These are phyloP conservation scores for Chlorospingus flavigularis DNA, from an alignment of 2,797 vertebrate genomes.

Conservation along the genomic window DNA sequence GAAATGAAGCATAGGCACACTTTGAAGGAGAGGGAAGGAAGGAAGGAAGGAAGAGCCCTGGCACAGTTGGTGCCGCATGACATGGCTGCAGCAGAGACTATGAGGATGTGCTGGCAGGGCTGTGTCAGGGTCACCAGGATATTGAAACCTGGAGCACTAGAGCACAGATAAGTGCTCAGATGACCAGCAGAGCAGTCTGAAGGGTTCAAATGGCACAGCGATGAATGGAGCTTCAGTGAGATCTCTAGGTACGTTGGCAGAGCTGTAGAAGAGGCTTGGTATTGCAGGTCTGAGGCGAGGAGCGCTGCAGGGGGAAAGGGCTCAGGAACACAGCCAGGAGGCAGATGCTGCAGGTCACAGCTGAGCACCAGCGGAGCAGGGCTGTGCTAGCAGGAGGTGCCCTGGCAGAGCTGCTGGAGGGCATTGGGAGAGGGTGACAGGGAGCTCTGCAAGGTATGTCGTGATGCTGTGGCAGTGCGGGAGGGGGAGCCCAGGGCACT, in stretches of 20 bases:
- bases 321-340: constrained; percentile 7
- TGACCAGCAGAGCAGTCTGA: neutral
- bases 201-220: neutral
- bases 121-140: neutral
- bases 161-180: rapidly evolving
- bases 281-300: neutral
- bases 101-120: neutral
- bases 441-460: neutral
- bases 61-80: neutral
- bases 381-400: neutral
- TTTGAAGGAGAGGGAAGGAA: neutral
- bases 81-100: neutral
- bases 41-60: neutral
- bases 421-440: neutral
- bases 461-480: neutral
- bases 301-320: rapidly evolving
- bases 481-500: neutral
- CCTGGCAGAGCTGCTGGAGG: neutral
- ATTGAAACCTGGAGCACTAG: neutral
- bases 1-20: neutral
- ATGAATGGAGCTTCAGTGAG: neutral
- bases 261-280: neutral
- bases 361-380: neutral
- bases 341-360: neutral
- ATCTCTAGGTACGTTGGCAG: neutral